A percentile compares a stretch with the other conserved stretches of the same genome.
phyloP scores from a whole-genome alignment of 2,113 vertebrate species.

The Embiotoca jacksoni region DNA sequence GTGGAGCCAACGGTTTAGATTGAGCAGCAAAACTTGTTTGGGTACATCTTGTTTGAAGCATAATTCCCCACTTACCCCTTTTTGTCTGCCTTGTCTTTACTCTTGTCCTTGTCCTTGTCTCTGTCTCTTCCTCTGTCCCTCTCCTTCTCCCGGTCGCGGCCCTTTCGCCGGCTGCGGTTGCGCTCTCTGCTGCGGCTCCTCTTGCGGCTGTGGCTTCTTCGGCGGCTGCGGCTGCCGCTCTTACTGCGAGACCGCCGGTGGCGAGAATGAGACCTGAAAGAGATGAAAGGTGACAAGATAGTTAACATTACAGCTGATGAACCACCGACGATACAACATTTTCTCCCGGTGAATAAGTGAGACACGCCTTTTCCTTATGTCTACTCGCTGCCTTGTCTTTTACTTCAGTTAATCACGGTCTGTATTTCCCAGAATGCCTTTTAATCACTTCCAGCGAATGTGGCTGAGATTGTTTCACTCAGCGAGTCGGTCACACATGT shows the following conservation, averaged over 20 bases:
- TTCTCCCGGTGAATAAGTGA: not conserved
- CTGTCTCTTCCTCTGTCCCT: slow-evolving; percentile 70
- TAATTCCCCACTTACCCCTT: slow-evolving; percentile 69
- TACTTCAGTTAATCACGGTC: not conserved
- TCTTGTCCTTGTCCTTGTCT: slow-evolving; percentile 75
- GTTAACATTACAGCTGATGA: slow-evolving; percentile 1
- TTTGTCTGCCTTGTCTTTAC: slow-evolving; percentile 71
- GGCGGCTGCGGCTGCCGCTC: slow-evolving; percentile 84
- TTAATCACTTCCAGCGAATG: slow-evolving; percentile 8
- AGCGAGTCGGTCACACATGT: slow-evolving; percentile 14
- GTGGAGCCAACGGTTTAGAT: slow-evolving; percentile 24
- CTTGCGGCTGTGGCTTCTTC: slow-evolving; percentile 83
- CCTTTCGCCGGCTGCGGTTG: slow-evolving; percentile 86
- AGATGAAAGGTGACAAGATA: not conserved
- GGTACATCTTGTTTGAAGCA: not conserved
- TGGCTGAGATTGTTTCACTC: slow-evolving; percentile 27
- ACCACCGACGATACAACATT: not conserved
- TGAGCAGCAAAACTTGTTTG: slow-evolving; percentile 34
- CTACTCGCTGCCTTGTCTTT: not conserved
- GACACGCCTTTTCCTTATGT: not conserved
- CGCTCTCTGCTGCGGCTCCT: slow-evolving; percentile 86
- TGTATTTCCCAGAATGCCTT: slow-evolving; percentile 34
- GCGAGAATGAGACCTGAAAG: slow-evolving; percentile 88
- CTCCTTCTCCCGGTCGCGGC: slow-evolving; percentile 85
- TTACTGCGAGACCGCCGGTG: slow-evolving; percentile 87